Evolutionary conservation across 2,888 invertebrate species (phyloP), one percentile per base, ranked within the genome.

Genomic region (Colletes collaris): DNA sequence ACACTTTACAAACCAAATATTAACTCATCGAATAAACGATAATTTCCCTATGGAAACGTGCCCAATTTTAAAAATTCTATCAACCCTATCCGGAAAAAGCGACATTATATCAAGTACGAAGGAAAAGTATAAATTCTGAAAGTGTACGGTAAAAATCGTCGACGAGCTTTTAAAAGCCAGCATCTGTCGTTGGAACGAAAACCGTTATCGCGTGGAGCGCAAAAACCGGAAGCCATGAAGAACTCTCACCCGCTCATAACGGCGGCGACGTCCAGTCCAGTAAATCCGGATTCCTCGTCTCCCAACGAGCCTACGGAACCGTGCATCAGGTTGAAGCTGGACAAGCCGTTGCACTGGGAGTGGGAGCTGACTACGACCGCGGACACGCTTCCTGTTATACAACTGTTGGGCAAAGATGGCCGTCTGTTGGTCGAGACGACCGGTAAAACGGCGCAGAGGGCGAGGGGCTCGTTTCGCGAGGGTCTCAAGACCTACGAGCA

Each of bases 311-410:
- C 77, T 5, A 49, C 86, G 7, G 90, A 91, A 40, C 89, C 91
- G 49, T 84, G 92, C 64, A 91, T 92, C 69, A 86, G 90, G 11
- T 71, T 92, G 56, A 90, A 89, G 68, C 79, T 92, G 8, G 89
- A 92, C 86, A 92, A 91, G 63, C 91, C 92, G 13, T 69, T 86
- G 4, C 87, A 92, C 79, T 92, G 91, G 91, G 89, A 90, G 53
- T 92, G 92, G 92, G 89, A 92, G 69, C 72, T 92, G n/a, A 92
- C 92, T 10, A 92, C 92, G 37, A 88, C 91, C 3, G 85, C 90
- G 46, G 91, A 91, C 59, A 76, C 86, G 10, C 76, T 91, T 13
- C 92, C 92, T 5, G 87, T 92, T 3, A 89, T 92, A 8, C 91
- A 92, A 56, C 81, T 90, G 50, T 70, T 92, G 63, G 91, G 92